phyloP scores from a whole-genome alignment of 2,888 invertebrate genomes.

The Muschampia plurimacula region DNA sequence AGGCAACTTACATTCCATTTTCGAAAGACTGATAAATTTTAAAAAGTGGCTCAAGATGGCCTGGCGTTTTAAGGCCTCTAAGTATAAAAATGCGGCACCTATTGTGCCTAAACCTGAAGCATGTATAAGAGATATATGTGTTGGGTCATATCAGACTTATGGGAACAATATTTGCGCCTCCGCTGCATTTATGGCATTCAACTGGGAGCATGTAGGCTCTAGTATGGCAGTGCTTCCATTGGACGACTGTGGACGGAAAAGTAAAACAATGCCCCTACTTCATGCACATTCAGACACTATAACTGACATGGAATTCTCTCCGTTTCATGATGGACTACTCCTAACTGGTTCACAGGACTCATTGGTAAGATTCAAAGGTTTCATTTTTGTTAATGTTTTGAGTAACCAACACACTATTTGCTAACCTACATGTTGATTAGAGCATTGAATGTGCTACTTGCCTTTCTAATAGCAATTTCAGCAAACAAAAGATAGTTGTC shows the following conservation, averaged over 20 bases:
- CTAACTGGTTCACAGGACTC: constrained; percentile 96
- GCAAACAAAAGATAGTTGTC: constrained; percentile 28
- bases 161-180: constrained; percentile 98
- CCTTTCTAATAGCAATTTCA: constrained; percentile 52
- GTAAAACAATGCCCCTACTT: constrained; percentile 94
- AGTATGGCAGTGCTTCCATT: constrained; percentile 95
- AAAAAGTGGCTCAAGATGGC: constrained; percentile 88
- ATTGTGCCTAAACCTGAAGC: constrained; percentile 98
- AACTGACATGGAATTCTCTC: constrained; percentile 97
- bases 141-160: constrained; percentile 97
- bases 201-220: constrained; percentile 96
- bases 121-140: constrained; percentile 94
- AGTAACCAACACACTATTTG: constrained; percentile 42
- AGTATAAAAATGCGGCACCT: constrained; percentile 97
- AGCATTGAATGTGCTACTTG: constrained; percentile 48
- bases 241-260: constrained; percentile 95
- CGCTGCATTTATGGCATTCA: constrained; percentile 97
- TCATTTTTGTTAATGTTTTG: constrained; percentile 9
- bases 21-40: constrained; percentile 76
- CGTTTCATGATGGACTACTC: constrained; percentile 96
- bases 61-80: constrained; percentile 98
- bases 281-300: constrained; percentile 96
- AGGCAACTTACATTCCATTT: constrained; percentile 74
- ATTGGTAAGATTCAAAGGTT: constrained; percentile 80
- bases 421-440: constrained; percentile 51